Percentiles rank a stretch among this genome's conserved stretches.
phyloP scores from a whole-genome alignment of 2,113 vertebrate genomes.

The Aptenodytes forsteri region DNA sequence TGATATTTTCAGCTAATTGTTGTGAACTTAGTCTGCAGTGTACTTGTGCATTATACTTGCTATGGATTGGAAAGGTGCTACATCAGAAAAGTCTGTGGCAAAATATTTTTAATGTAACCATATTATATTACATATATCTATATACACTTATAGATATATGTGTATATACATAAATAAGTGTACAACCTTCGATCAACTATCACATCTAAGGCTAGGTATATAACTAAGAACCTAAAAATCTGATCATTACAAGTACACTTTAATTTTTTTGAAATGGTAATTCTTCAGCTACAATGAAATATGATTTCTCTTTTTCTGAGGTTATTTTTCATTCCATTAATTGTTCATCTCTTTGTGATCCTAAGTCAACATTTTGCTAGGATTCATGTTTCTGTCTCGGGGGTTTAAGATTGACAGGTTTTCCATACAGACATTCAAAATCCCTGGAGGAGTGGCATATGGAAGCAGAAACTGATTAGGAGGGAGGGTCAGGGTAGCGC shows the following conservation, averaged over 20 bases:
- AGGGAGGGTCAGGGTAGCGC: not conserved
- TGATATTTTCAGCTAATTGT: not conserved
- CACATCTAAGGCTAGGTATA: not conserved
- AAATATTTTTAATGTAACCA: not conserved
- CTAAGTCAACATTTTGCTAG: not conserved
- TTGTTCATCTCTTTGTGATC: not conserved
- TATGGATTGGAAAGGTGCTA: not conserved
- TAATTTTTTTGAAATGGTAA: not conserved
- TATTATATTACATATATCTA: not conserved
- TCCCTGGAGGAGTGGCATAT: not conserved
- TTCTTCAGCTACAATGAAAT: not conserved
- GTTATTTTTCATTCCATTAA: not conserved
- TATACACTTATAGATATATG: too few relatives aligned
- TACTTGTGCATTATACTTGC: not conserved
- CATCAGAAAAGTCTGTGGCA: not conserved
- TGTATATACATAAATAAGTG: not conserved
- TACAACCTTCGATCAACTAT: not conserved
- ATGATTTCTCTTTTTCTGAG: not conserved
- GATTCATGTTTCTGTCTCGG: not conserved
- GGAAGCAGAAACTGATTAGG: slow-evolving; percentile 38
- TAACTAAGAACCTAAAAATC: not conserved
- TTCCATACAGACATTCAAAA: not conserved
- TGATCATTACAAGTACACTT: not conserved
- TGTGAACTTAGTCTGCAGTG: not conserved
- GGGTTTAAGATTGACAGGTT: not conserved